A percentile compares a stretch with the other conserved stretches of the same genome.
Evolutionary conservation across 2,113 vertebrate species (phyloP).

Genomic region (Euleptes europaea): DNA sequence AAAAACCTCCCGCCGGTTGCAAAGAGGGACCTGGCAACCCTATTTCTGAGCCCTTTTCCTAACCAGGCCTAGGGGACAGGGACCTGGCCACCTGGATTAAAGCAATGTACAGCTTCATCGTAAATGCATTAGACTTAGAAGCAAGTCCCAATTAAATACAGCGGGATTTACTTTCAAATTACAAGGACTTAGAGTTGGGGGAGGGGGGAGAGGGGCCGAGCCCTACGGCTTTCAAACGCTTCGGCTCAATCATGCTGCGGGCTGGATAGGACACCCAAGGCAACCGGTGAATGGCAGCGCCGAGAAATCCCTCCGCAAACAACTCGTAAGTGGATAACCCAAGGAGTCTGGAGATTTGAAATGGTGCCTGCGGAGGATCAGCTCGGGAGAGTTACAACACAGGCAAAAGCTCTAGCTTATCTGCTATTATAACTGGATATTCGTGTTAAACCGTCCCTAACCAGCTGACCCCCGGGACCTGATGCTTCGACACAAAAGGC

Average conservation of each 20-base stretch:
- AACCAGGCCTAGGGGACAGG: background rate
- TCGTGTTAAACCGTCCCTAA: conserved; percentile 1
- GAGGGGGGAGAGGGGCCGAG: background rate
- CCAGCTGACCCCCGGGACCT: background rate
- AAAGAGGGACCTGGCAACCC: no score
- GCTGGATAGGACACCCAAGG: background rate
- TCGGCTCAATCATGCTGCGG: background rate
- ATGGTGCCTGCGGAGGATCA: background rate
- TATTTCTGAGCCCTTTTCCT: background rate
- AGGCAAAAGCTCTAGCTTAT: background rate
- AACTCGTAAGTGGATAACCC: background rate
- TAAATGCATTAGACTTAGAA: background rate
- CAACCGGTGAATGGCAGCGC: background rate
- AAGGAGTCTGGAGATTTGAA: background rate
- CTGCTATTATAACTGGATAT: conserved; percentile 13
- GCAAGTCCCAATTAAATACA: background rate
- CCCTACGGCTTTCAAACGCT: background rate
- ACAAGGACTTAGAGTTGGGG: no score
- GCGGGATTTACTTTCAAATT: background rate
- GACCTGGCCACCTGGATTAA: background rate
- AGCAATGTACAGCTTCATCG: background rate
- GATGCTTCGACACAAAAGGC: background rate
- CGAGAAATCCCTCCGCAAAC: background rate
- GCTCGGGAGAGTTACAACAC: background rate
- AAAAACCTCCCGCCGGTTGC: no score